A percentile compares a stretch with the other conserved stretches of the same genome.
phyloP scores from a whole-genome alignment of 2,113 vertebrate genomes.

The Orientallactaga bullata region DNA sequence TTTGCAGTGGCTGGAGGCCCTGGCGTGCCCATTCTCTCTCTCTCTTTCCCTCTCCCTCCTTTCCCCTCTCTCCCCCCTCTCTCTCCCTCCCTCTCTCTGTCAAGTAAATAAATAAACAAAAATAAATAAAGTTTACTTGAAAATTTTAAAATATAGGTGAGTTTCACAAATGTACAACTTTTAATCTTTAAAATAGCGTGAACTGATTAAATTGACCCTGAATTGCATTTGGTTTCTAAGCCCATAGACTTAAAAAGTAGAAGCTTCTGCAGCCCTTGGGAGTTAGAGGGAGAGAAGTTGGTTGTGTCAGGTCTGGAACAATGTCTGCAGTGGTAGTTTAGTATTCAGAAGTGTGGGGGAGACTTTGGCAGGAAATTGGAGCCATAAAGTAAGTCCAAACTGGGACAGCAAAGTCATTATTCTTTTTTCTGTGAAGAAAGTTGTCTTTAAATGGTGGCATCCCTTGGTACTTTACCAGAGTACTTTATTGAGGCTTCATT shows the following conservation, averaged over 20 bases:
- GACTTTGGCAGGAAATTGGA: constrained; percentile 79
- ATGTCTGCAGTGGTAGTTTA: constrained; percentile 61
- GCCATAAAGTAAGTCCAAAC: constrained; percentile 80
- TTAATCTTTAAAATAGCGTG: constrained; percentile 9
- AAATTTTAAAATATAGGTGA: constrained; percentile 4
- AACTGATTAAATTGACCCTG: background rate
- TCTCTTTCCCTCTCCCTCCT: too few relatives aligned
- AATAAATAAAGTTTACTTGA: too few relatives aligned
- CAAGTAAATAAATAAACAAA: too few relatives aligned
- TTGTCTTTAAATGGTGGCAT: constrained; percentile 71
- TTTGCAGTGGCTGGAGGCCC: too few relatives aligned
- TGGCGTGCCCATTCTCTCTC: too few relatives aligned
- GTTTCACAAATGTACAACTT: constrained; percentile 30
- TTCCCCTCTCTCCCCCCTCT: too few relatives aligned
- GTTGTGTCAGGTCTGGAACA: constrained; percentile 56
- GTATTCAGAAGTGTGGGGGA: constrained; percentile 80
- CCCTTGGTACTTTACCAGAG: constrained; percentile 74
- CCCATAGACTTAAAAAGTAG: constrained; percentile 43
- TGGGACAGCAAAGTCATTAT: constrained; percentile 86
- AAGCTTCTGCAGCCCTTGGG: constrained; percentile 40
- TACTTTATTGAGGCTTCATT: constrained; percentile 80
- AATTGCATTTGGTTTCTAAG: constrained; percentile 49
- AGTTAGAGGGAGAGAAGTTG: constrained; percentile 64
- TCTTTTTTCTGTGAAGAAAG: constrained; percentile 79
- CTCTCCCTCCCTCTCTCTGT: too few relatives aligned